Evolutionary conservation across 2,888 invertebrate genomes (phyloP).

Genomic region (Pheosia gnoma): DNA sequence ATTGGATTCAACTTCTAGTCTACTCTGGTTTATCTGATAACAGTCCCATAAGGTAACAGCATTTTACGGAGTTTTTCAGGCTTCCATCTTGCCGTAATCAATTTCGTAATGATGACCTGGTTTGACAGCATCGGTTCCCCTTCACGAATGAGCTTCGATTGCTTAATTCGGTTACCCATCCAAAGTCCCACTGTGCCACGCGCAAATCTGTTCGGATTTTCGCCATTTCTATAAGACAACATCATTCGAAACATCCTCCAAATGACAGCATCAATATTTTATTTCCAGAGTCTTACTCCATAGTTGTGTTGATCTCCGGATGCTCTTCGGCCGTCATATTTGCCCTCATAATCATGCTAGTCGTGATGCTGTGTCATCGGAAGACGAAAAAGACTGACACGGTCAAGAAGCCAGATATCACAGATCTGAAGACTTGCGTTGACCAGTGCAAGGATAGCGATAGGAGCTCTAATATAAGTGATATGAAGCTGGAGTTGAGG

Average conservation of each 20-base stretch:
- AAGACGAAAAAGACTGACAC: slow-evolving; percentile 77
- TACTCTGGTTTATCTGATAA: too few relatives aligned
- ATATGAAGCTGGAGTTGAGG: slow-evolving; percentile 93
- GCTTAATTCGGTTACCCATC: too few relatives aligned
- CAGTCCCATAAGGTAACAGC: too few relatives aligned
- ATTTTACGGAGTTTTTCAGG: too few relatives aligned
- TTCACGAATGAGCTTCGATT: too few relatives aligned
- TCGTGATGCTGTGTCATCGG: slow-evolving; percentile 89
- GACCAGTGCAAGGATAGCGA: slow-evolving; percentile 89
- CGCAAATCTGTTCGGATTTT: too few relatives aligned
- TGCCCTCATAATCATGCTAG: slow-evolving; percentile 90
- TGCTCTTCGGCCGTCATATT: slow-evolving; percentile 91
- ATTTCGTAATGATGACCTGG: too few relatives aligned
- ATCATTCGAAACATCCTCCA: neutral
- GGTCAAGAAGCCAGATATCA: slow-evolving; percentile 84
- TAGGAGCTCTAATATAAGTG: slow-evolving; percentile 95
- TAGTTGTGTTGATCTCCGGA: slow-evolving; percentile 89
- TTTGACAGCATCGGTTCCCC: too few relatives aligned
- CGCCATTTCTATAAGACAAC: neutral
- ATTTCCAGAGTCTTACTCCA: slow-evolving; percentile 88
- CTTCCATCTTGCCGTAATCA: too few relatives aligned
- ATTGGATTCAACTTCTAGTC: too few relatives aligned
- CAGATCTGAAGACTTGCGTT: slow-evolving; percentile 63
- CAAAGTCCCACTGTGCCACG: too few relatives aligned
- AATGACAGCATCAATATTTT: neutral